Base-by-base conservation (phyloP, 2,113 vertebrate genomes). In the Zosterops hypoxanthus region DNA sequence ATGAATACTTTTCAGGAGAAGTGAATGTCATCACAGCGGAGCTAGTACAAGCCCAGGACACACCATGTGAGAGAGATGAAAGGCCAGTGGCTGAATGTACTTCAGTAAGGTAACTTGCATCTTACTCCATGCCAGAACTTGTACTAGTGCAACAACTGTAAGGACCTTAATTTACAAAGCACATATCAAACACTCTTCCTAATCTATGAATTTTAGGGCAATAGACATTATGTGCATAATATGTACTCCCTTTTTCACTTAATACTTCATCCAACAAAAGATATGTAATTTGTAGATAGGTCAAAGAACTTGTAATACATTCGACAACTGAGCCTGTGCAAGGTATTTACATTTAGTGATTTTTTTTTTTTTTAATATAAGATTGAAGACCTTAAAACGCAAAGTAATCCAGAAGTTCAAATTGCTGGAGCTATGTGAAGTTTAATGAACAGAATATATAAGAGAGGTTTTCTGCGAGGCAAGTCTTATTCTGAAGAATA, bases 81-180 rank as follows among this genome's bases (percentile, higher is more conserved):
- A 92, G 46, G 42, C 90, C 55, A 26, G 39, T 70, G 50, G 29
- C 34, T 65, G 63, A 65, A 61, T 39, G 59, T 33, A 22, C 49
- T 31, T 59, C 85, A 68, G 49, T 64, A 55, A 96, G 92, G 93
- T 96, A 92, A 94, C 24, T 46, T 86, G 17, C 18, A 21, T 18
- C 22, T 93, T 66, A 56, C 36, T 65, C 59, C 39, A 6, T 93
- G 56, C 16, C 88, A 11, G 34, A 19, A 26, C 47, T 88, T 34
- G 5, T 34, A 39, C 25, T 68, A 39, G 25, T 92, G 11, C 22
- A 65, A 13, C 41, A 79, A 16, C 9, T 63, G 11, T 23, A 61
- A 71, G 26, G 2, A 71, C 41, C n/a, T 46, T 47, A 8, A 66
- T 24, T 87, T 49, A 71, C 11, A n/a, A 84, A 64, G n/a, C 8